Evolutionary conservation across 2,113 vertebrate genomes (phyloP).

Genomic region (Clarias magur): DNA sequence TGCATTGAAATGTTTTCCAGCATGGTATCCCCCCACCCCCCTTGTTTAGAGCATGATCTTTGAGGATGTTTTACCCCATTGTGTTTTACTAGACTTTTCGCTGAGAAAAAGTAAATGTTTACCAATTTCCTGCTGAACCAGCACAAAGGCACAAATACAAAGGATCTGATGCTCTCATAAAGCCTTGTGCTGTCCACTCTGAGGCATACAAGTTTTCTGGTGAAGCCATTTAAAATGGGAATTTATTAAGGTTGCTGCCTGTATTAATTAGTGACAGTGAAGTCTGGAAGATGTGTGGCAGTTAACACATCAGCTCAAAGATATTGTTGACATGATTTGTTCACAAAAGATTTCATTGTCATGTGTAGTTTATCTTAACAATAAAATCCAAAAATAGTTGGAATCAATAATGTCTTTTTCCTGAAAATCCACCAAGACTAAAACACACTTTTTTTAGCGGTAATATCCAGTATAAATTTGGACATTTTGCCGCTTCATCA

Average conservation of each 20-base stretch:
- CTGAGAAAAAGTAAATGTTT: slow-evolving; percentile 47
- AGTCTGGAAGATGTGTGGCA: slow-evolving; percentile 39
- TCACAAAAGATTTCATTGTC: slow-evolving; percentile 41
- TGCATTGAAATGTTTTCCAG: slow-evolving; percentile 44
- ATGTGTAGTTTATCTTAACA: slow-evolving; percentile 43
- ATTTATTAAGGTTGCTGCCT: slow-evolving; percentile 54
- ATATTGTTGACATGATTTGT: slow-evolving; percentile 49
- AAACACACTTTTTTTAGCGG: slow-evolving; percentile 40
- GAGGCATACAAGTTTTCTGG: slow-evolving; percentile 43
- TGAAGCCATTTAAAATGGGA: slow-evolving; percentile 56
- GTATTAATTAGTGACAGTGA: slow-evolving; percentile 44
- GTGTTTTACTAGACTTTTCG: slow-evolving; percentile 49
- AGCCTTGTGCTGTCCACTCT: slow-evolving; percentile 41
- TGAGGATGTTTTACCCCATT: slow-evolving; percentile 48
- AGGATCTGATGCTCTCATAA: slow-evolving; percentile 47
- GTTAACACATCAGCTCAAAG: slow-evolving; percentile 43
- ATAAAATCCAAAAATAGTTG: slow-evolving; percentile 46
- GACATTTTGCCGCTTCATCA: neutral
- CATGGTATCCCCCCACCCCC: slow-evolving; percentile 50
- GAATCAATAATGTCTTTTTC: slow-evolving; percentile 36
- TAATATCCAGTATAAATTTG: slow-evolving; percentile 33
- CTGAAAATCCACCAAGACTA: slow-evolving; percentile 34
- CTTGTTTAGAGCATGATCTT: slow-evolving; percentile 51
- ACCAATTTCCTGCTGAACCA: slow-evolving; percentile 45
- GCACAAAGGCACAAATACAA: slow-evolving; percentile 48